Evolutionary conservation across 2,113 vertebrate genomes (phyloP).

Genomic region (Dasyornis broadbenti): DNA sequence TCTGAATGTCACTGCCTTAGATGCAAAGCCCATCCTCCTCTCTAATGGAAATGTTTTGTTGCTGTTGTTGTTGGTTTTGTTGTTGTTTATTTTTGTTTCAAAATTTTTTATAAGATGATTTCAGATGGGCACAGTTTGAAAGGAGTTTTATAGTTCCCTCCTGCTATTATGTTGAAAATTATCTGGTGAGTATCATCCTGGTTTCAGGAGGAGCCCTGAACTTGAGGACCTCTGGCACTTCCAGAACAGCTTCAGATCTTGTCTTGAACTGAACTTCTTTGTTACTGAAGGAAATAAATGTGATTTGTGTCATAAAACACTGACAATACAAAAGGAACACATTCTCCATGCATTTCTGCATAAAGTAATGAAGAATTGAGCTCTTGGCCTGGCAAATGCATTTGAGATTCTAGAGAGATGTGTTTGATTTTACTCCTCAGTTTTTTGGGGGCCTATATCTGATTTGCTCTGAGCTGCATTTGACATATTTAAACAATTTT

Average conservation of each 20-base stretch:
- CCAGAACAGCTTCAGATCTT: background rate
- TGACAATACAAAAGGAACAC: background rate
- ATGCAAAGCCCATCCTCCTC: background rate
- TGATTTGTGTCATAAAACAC: background rate
- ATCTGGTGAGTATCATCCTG: background rate
- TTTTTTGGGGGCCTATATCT: background rate
- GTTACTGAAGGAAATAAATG: background rate
- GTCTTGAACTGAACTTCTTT: background rate
- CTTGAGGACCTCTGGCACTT: background rate
- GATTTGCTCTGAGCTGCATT: background rate
- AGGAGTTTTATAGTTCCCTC: background rate
- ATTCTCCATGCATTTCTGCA: background rate
- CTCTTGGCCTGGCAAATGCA: background rate
- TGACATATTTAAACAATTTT: background rate
- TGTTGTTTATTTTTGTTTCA: background rate
- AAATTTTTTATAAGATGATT: background rate
- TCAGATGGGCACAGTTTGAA: background rate
- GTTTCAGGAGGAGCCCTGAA: background rate
- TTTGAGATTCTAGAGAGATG: background rate
- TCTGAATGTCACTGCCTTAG: background rate
- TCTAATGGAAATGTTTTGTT: background rate
- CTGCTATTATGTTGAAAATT: background rate
- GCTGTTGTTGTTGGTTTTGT: background rate
- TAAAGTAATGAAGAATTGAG: background rate
- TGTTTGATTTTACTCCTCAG: background rate